Evolutionary conservation across 2,888 invertebrate genomes (phyloP).

Genomic region (Melanophora roralis): DNA sequence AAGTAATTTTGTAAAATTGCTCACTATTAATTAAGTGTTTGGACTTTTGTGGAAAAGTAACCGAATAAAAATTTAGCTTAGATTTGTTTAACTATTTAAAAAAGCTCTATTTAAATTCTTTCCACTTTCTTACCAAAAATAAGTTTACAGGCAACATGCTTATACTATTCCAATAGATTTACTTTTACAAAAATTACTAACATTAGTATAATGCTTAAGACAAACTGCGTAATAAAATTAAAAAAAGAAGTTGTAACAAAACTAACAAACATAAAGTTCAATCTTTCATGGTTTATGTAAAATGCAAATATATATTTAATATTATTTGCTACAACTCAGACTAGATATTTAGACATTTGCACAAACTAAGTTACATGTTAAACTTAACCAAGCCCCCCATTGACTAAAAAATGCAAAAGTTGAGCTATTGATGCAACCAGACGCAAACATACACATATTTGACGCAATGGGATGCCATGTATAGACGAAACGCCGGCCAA

Average conservation of each 20-base stretch:
- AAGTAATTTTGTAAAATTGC: too few relatives aligned
- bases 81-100: too few relatives aligned
- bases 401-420: slow-evolving; percentile 38
- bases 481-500: slow-evolving; percentile 55
- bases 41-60: too few relatives aligned
- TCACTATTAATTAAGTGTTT: too few relatives aligned
- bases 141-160: not conserved
- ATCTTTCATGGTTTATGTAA: slow-evolving; percentile 33
- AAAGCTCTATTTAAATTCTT: too few relatives aligned
- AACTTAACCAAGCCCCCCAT: slow-evolving; percentile 49
- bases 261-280: slow-evolving; percentile 34
- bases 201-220: slow-evolving; percentile 42
- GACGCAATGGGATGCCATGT: slow-evolving; percentile 59
- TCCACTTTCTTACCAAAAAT: too few relatives aligned
- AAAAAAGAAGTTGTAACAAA: slow-evolving; percentile 9
- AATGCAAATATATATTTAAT: slow-evolving; percentile 41
- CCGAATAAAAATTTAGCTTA: too few relatives aligned
- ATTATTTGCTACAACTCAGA: slow-evolving; percentile 34
- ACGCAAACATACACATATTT: slow-evolving; percentile 28
- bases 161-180: not conserved
- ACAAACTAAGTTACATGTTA: slow-evolving; percentile 42
- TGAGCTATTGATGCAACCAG: slow-evolving; percentile 12
- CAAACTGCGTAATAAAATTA: slow-evolving; percentile 37
- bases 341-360: not conserved
- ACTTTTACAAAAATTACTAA: slow-evolving; percentile 22